Conservation (phyloP, 2,797 vertebrate genomes). For the Dendrocincla fuliginosa region DNA sequence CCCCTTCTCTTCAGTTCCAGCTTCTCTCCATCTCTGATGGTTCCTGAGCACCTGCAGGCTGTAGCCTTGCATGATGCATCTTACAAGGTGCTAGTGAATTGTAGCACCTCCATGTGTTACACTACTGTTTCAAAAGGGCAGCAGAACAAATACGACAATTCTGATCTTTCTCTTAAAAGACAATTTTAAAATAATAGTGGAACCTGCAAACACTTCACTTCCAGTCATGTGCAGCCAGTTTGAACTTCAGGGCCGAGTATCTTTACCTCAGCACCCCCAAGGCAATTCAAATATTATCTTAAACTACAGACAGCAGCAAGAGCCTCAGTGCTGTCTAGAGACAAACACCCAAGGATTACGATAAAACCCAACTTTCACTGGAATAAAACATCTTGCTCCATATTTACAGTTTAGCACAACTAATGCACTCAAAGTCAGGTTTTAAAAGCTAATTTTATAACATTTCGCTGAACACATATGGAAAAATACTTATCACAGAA, state of each 20-base stretch:
- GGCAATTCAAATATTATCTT: neutral
- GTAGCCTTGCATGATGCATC: neutral
- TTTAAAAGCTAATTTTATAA: neutral
- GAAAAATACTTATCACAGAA: neutral
- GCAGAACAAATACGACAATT: neutral
- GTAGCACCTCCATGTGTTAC: neutral
- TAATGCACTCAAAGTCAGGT: neutral
- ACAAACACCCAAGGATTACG: neutral
- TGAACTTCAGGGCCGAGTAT: neutral
- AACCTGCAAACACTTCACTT: neutral
- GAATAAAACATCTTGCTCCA: rapidly evolving
- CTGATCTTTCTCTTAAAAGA: neutral
- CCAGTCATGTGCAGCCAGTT: neutral
- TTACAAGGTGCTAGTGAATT: neutral
- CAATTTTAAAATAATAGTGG: neutral
- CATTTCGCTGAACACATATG: neutral
- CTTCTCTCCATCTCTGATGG: neutral
- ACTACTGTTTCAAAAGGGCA: neutral
- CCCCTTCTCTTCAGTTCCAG: neutral
- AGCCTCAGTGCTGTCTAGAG: neutral
- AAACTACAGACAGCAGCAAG: neutral
- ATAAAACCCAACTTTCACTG: neutral
- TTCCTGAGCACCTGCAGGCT: neutral
- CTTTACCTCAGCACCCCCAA: neutral
- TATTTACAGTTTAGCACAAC: neutral